Conservation (phyloP, 2,113 vertebrate species). For the Dicerorhinus sumatrensis region DNA sequence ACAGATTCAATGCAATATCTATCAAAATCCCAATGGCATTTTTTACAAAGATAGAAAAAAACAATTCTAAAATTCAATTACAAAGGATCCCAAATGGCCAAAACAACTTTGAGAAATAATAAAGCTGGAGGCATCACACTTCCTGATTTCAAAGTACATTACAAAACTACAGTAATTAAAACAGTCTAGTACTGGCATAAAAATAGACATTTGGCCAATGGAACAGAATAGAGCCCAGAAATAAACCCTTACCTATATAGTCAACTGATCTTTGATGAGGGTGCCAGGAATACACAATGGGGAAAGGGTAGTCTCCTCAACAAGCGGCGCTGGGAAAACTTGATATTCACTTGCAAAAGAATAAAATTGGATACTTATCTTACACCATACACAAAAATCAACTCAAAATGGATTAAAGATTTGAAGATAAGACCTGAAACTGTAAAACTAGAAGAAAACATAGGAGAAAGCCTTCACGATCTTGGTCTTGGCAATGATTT, state of each 20-base stretch:
- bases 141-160: neutral
- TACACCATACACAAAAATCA: neutral
- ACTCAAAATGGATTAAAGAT: neutral
- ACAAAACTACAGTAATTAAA: neutral
- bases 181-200: neutral
- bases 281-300: neutral
- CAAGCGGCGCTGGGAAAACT: neutral
- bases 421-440: neutral
- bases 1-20: neutral
- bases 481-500: neutral
- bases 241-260: neutral
- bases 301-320: too few species aligned
- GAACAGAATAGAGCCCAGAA: neutral
- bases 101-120: neutral
- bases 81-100: neutral
- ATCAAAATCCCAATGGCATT: neutral
- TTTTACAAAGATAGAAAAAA: neutral
- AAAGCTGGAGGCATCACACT: neutral
- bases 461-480: neutral
- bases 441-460: neutral
- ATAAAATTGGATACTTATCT: neutral
- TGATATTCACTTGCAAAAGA: neutral
- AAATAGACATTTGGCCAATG: neutral
- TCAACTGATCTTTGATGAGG: neutral
- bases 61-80: neutral